Conservation (phyloP, 2,888 invertebrate genomes). For the Mechanitis messenoides region DNA sequence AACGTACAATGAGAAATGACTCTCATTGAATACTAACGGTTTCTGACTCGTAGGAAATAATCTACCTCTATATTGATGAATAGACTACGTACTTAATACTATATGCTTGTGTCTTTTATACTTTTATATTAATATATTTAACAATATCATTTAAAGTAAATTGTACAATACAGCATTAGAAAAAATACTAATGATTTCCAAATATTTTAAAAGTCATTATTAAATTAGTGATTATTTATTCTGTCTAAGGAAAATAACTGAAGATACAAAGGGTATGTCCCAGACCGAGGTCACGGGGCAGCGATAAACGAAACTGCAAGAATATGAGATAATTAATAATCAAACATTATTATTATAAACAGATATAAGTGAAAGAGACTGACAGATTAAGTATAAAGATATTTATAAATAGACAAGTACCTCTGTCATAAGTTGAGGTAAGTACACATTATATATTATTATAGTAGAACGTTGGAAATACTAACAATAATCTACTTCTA, state of each 20-base stretch:
- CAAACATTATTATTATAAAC: conserved; percentile 10
- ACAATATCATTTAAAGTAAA: too few relatives aligned
- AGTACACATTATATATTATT: too few relatives aligned
- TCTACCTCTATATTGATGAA: too few relatives aligned
- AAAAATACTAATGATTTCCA: too few relatives aligned
- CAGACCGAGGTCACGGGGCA: conserved; percentile 12
- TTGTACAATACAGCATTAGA: too few relatives aligned
- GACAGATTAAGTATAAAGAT: background rate
- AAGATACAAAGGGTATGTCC: conserved; percentile 19
- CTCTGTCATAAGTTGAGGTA: background rate
- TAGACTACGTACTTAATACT: too few relatives aligned
- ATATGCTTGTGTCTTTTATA: too few relatives aligned
- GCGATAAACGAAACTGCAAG: conserved; percentile 10
- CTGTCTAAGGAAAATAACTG: conserved; percentile 21
- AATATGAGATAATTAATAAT: conserved; percentile 4
- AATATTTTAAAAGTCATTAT: background rate
- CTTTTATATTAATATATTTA: too few relatives aligned
- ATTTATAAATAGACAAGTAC: background rate
- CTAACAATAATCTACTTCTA: background rate
- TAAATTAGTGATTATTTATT: conserved; percentile 5
- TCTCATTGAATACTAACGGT: too few relatives aligned
- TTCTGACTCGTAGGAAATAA: too few relatives aligned
- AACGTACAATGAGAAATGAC: too few relatives aligned
- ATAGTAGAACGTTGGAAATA: too few relatives aligned
- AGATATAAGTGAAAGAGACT: background rate